phyloP scores from a whole-genome alignment of 2,888 invertebrate genomes.

The Troides aeacus region DNA sequence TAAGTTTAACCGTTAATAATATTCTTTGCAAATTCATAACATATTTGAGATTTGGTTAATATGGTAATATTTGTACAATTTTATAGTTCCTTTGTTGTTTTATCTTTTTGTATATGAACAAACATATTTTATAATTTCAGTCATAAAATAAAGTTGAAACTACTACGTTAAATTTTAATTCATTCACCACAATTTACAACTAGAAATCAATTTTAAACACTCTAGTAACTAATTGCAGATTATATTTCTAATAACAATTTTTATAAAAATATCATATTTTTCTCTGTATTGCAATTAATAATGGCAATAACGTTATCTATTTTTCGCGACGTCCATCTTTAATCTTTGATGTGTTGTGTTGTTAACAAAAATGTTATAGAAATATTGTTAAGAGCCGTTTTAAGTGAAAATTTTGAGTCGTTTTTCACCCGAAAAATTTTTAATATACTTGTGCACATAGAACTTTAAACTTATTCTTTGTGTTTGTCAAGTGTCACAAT shows the following conservation, averaged over 20 bases:
- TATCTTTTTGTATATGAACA: no score
- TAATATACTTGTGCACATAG: slow-evolving; percentile 33
- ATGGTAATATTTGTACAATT: no score
- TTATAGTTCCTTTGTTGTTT: no score
- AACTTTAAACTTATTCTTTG: slow-evolving; percentile 33
- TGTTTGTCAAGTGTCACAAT: slow-evolving; percentile 70
- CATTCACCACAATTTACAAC: no score
- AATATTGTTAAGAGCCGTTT: slow-evolving; percentile 41
- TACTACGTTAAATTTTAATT: no score
- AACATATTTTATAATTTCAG: no score
- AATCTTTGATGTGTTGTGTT: slow-evolving; percentile 76
- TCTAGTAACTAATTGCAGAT: background rate
- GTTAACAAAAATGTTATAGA: slow-evolving; percentile 62
- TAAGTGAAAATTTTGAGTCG: slow-evolving; percentile 33
- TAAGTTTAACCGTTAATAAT: no score
- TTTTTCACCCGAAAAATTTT: slow-evolving; percentile 38
- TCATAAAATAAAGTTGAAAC: no score
- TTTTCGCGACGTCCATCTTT: slow-evolving; percentile 75
- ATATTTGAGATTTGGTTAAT: no score
- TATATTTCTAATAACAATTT: background rate
- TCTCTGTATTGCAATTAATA: background rate
- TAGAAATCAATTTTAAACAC: no score
- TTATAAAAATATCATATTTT: background rate
- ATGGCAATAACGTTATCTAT: slow-evolving; percentile 67
- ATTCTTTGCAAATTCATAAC: no score